These are phyloP conservation scores for Coreoperca whiteheadi DNA, from an alignment of 2,113 vertebrate species.

Conservation along the genomic window DNA sequence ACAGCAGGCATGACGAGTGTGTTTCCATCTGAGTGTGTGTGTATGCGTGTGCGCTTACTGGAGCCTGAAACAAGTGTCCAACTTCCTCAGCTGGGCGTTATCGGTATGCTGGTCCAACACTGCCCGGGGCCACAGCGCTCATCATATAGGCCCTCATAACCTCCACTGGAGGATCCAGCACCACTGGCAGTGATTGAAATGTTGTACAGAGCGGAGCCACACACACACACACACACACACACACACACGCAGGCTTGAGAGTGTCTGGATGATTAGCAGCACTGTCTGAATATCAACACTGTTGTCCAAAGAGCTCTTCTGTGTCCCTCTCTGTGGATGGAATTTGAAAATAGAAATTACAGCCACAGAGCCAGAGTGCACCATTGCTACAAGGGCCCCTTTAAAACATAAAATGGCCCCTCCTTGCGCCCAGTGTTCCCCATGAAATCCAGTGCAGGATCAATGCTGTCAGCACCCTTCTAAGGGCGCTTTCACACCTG, in stretches of 20 bases:
- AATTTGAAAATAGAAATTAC: neutral
- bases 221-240: conserved; percentile 10
- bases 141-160: neutral
- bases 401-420: neutral
- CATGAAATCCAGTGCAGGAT: conserved; percentile 9
- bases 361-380: too few species aligned
- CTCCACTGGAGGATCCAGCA: conserved; percentile 12
- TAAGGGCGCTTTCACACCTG: too few species aligned
- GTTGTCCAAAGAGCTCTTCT: neutral
- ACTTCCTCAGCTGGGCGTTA: neutral
- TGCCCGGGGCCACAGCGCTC: neutral
- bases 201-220: neutral
- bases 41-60: neutral
- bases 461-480: conserved; percentile 9
- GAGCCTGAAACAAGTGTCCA: neutral
- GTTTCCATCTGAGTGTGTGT: conserved; percentile 17
- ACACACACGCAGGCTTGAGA: conserved; percentile 11
- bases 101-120: conserved; percentile 29
- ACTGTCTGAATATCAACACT: conserved; percentile 68
- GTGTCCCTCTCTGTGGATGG: neutral
- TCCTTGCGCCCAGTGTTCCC: too few species aligned
- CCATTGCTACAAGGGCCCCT: neutral
- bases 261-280: conserved; percentile 1
- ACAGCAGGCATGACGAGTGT: conserved; percentile 27
- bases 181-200: conserved; percentile 6